Evolutionary conservation across 2,797 vertebrate species (phyloP).

Genomic region (Halcyon smyrnensis): DNA sequence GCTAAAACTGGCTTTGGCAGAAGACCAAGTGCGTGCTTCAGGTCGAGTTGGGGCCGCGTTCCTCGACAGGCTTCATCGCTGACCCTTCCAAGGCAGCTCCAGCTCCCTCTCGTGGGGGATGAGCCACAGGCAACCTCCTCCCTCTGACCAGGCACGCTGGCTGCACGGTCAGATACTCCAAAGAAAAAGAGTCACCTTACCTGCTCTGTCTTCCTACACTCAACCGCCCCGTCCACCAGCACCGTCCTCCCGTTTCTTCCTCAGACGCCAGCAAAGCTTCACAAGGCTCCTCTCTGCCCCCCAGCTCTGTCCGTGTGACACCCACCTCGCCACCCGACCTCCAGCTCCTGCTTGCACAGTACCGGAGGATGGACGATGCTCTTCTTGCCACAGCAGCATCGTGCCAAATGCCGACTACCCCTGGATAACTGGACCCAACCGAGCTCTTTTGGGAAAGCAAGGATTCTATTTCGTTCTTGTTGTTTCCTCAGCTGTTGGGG

Average conservation of each 20-base stretch:
- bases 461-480: neutral
- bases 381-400: neutral
- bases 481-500: neutral
- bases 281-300: neutral
- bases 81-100: conserved; percentile 23
- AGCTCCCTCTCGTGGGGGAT: conserved; percentile 61
- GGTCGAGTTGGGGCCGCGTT: rapidly evolving
- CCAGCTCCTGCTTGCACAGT: neutral
- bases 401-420: rapidly evolving
- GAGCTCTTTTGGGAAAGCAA: neutral
- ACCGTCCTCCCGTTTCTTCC: neutral
- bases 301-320: neutral
- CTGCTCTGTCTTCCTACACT: neutral
- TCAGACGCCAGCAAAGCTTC: neutral
- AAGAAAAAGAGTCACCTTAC: neutral
- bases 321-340: no score
- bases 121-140: neutral
- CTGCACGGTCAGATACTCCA: neutral
- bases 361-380: neutral
- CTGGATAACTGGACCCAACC: neutral
- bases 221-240: neutral
- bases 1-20: neutral
- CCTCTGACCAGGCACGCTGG: rapidly evolving
- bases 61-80: neutral
- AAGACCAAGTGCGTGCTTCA: no score